phyloP scores from a whole-genome alignment of 2,888 invertebrate genomes.

The Plagiodera versicolora region DNA sequence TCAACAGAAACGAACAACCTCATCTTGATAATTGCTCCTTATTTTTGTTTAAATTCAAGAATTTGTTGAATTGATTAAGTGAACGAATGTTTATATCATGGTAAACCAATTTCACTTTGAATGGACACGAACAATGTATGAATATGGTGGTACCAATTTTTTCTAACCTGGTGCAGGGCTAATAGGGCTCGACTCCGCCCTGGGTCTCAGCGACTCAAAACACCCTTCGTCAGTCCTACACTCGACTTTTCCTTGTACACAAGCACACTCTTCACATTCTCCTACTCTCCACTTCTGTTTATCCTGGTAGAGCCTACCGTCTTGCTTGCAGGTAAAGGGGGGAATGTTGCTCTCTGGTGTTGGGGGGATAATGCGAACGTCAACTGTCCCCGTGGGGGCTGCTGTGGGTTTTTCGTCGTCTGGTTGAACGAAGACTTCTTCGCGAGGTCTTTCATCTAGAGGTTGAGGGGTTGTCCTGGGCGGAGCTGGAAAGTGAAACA shows the following conservation, averaged over 20 bases:
- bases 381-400: slow-evolving; percentile 44
- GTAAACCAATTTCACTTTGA: too few species aligned
- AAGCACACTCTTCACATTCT: slow-evolving; percentile 73
- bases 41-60: too few species aligned
- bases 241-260: slow-evolving; percentile 64
- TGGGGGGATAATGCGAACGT: slow-evolving; percentile 39
- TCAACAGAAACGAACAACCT: too few species aligned
- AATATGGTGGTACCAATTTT: too few species aligned
- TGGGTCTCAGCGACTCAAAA: slow-evolving; percentile 42
- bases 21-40: too few species aligned
- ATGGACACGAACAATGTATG: too few species aligned
- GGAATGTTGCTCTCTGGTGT: slow-evolving; percentile 33
- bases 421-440: slow-evolving; percentile 45
- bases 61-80: too few species aligned
- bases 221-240: slow-evolving; percentile 60
- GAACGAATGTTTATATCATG: too few species aligned
- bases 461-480: slow-evolving; percentile 48
- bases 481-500: neutral
- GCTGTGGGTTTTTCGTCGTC: slow-evolving; percentile 49
- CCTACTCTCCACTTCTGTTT: slow-evolving; percentile 71
- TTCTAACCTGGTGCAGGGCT: slow-evolving; percentile 16
- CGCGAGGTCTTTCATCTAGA: slow-evolving; percentile 45
- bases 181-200: slow-evolving; percentile 15
- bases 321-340: slow-evolving; percentile 39
- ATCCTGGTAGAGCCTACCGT: slow-evolving; percentile 56